Conservation (phyloP, 2,888 invertebrate species). For the Pyrrhosoma nymphula region DNA sequence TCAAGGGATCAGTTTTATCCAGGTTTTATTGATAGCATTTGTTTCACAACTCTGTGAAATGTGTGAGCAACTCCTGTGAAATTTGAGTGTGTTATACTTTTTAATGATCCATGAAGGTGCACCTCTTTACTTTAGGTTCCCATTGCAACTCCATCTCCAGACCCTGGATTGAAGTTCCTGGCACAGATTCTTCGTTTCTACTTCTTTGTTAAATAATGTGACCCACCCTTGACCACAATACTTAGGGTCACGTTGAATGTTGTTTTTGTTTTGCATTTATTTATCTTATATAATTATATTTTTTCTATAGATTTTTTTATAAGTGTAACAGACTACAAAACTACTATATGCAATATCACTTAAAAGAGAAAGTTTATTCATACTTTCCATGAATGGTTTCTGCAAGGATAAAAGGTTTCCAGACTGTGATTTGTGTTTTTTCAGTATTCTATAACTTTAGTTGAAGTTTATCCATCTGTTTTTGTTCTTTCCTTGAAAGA, state of each 20-base stretch:
- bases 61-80: neutral
- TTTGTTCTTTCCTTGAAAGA: neutral
- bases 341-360: neutral
- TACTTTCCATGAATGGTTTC: constrained; percentile 1
- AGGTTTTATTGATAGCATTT: neutral
- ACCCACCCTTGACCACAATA: neutral
- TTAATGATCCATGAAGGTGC: neutral
- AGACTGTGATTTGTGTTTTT: constrained; percentile 59
- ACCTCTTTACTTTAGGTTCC: neutral
- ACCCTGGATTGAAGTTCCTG: constrained; percentile 1
- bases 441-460: neutral
- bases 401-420: neutral
- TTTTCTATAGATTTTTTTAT: constrained; percentile 25
- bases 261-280: constrained; percentile 29
- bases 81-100: constrained; percentile 5
- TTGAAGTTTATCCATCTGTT: neutral
- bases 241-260: neutral
- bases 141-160: neutral
- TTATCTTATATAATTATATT: neutral
- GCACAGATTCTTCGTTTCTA: constrained; percentile 3
- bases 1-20: constrained; percentile 15
- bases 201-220: neutral
- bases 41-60: neutral
- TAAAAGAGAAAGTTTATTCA: neutral
- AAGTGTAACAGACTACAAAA: neutral